These are phyloP conservation scores for Cheilosia vernalis DNA, from an alignment of 2,888 invertebrate genomes.

Conservation along the genomic window DNA sequence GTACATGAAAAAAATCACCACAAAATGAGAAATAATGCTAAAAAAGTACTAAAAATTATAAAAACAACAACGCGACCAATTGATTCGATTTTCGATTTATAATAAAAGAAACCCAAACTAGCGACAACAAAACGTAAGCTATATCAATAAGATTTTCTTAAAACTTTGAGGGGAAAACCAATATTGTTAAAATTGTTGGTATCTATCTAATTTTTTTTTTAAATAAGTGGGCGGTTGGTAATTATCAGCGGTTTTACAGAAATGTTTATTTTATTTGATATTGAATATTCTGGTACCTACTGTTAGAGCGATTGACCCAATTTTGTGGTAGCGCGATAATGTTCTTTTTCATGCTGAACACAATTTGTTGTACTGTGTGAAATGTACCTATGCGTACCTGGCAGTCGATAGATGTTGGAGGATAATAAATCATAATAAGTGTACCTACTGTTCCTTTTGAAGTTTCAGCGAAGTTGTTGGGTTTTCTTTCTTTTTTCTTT, in stretches of 20 bases:
- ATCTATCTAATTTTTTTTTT: neutral
- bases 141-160: neutral
- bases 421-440: slow-evolving; percentile 68
- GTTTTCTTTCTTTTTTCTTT: neutral
- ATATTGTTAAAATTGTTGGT: slow-evolving; percentile 11
- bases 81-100: slow-evolving; percentile 58
- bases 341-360: slow-evolving; percentile 26
- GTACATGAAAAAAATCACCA: slow-evolving; percentile 57
- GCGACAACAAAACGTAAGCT: slow-evolving; percentile 49
- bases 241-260: slow-evolving; percentile 35
- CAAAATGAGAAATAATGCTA: slow-evolving; percentile 58
- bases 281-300: slow-evolving; percentile 1
- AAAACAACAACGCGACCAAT: slow-evolving; percentile 54
- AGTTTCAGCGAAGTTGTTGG: slow-evolving; percentile 14
- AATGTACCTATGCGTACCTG: slow-evolving; percentile 38
- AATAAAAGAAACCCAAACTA: slow-evolving; percentile 27
- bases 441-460: slow-evolving; percentile 42
- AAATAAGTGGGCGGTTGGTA: slow-evolving; percentile 12
- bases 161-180: slow-evolving; percentile 12
- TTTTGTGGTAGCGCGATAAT: slow-evolving; percentile 29
- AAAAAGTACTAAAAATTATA: slow-evolving; percentile 31
- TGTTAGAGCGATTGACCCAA: slow-evolving; percentile 52
- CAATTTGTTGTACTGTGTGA: slow-evolving; percentile 35
- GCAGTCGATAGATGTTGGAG: slow-evolving; percentile 39
- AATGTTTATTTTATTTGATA: slow-evolving; percentile 6